A percentile compares a stretch with the other conserved stretches of the same genome.
phyloP scores from a whole-genome alignment of 2,888 invertebrate genomes.

The Eumacrocentrus americanus region DNA sequence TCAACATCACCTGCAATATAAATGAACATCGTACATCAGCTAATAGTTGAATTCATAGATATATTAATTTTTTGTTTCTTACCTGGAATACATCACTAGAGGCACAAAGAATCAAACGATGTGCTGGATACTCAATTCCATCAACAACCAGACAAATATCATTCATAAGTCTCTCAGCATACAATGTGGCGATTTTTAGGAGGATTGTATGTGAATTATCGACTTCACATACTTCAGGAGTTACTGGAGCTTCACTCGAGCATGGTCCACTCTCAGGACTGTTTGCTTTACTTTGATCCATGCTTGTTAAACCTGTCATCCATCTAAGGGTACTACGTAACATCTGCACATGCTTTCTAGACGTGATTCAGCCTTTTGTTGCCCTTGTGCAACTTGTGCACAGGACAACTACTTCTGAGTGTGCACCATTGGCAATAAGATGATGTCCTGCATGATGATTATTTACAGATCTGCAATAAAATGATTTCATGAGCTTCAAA shows the following conservation, averaged over 20 bases:
- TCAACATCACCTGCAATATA: conserved; percentile 82
- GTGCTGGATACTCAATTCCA: conserved; percentile 82
- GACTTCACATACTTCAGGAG: conserved; percentile 62
- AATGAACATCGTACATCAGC: no score
- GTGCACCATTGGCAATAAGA: background rate
- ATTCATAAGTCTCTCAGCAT: conserved; percentile 86
- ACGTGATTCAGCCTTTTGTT: conserved; percentile 24
- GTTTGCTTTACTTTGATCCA: conserved; percentile 40
- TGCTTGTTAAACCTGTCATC: conserved; percentile 43
- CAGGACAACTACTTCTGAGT: conserved; percentile 11
- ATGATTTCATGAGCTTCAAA: no score
- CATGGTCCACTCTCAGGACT: conserved; percentile 33
- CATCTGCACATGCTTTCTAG: conserved; percentile 41
- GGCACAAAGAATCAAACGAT: conserved; percentile 89
- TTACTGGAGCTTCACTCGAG: conserved; percentile 35
- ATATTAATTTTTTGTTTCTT: conserved; percentile 35
- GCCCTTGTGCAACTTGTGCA: conserved; percentile 23
- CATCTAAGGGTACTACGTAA: conserved; percentile 45
- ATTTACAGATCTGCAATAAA: no score
- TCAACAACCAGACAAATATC: conserved; percentile 87
- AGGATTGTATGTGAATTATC: conserved; percentile 84
- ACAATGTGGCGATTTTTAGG: conserved; percentile 81
- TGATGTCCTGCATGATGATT: background rate
- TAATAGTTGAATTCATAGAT: background rate
- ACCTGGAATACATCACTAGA: conserved; percentile 96